Percentiles rank a stretch among this genome's conserved stretches.
Evolutionary conservation across 1,140 invertebrate genomes (phyloP).

Genomic region (Ganaspis sp.): DNA sequence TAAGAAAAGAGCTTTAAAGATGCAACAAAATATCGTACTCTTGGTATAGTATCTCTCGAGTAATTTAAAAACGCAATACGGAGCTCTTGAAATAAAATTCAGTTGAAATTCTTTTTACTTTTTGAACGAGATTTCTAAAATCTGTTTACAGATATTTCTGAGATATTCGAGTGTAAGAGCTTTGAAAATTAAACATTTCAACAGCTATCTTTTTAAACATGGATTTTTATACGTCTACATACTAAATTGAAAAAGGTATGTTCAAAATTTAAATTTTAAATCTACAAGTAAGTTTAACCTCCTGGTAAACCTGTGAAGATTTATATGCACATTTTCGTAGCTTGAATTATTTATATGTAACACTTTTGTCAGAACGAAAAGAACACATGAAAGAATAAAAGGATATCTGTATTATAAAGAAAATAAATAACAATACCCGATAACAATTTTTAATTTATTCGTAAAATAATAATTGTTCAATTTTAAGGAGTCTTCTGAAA

Average conservation of each 20-base stretch:
- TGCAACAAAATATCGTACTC: not conserved
- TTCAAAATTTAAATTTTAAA: not conserved
- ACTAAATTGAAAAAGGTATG: too few species aligned
- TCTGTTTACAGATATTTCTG: not conserved
- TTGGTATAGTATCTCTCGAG: conserved; percentile 1
- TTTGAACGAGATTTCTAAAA: not conserved
- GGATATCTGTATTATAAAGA: too few species aligned
- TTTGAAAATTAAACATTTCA: not conserved
- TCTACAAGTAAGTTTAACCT: not conserved
- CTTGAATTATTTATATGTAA: not conserved
- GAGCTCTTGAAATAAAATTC: not conserved
- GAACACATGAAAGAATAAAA: not conserved
- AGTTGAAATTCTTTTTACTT: not conserved
- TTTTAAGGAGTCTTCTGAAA: too few species aligned
- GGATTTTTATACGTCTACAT: not conserved
- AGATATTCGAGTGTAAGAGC: not conserved
- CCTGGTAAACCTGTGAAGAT: not conserved
- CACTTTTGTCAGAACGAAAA: not conserved
- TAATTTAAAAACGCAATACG: conserved; percentile 10
- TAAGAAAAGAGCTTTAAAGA: not conserved
- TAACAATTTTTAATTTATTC: too few species aligned
- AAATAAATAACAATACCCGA: too few species aligned
- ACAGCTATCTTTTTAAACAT: not conserved
- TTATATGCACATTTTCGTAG: not conserved
- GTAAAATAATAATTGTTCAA: too few species aligned